Base-by-base conservation (phyloP, 1,140 invertebrate genomes). In the Cardiocondyla obscurior region DNA sequence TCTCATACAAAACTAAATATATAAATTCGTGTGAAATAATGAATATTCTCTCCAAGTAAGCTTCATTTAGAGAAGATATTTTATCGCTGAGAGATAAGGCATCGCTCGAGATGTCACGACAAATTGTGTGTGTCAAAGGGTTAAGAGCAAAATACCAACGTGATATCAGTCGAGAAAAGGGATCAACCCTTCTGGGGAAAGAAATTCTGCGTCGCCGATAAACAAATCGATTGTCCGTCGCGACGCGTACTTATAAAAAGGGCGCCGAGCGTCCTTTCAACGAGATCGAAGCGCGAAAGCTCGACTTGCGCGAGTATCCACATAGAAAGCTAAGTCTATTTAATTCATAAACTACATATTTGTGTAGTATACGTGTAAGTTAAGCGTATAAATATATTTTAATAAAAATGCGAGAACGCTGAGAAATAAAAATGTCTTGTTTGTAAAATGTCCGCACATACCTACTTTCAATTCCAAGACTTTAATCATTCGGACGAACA, bases 271-370 rank as follows among this genome's bases (percentile, higher is more conserved):
- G 58, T 46, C 30, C 42, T 76, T 44, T 64, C 36, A 60, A 44
- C 39, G 69, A 69, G 60, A 42, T 70, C 62, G 79, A 81, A 85
- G 64, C 25, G 36, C 77, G 30, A 28, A 60, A 62, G 60, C 53
- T 64, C 62, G 74, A 53, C 44, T 53, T 14, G 62, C 12, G n/a
- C 69, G 25, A 44, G 33, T 39, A 57, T 58, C 57, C 57, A 7
- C 42, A 60, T 67, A 83, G 49, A 19, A 28, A 25, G 42, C 57
- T 88, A 86, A 90, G 88, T 90, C 55, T 90, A 91, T 89, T 91
- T 91, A 91, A 91, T 86, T 90, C 58, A n/a, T n/a, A n/a, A 90
- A 91, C 84, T 87, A 82, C 79, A 60, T 83, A 81, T 76, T 77
- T 73, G 84, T 88, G 74, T 84, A 82, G 82, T 82, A 83, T 81